Percentiles rank a stretch among this genome's conserved stretches.
These are phyloP conservation scores for Poeciliopsis retropinna DNA, from an alignment of 2,113 vertebrate genomes.

Conservation along the genomic window DNA sequence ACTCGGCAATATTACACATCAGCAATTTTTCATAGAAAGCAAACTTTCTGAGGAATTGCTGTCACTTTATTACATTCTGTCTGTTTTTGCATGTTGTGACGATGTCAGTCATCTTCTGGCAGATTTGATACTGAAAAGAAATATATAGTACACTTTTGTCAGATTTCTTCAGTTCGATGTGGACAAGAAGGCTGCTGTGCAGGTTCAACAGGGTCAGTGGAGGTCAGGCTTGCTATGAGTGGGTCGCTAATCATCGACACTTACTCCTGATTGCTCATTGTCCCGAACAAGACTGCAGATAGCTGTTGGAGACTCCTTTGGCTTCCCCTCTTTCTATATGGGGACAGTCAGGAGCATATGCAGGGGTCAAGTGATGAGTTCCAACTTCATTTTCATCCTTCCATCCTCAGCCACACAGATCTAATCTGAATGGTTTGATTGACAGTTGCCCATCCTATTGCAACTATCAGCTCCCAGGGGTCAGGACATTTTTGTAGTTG, in stretches of 20 bases:
- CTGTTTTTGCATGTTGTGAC: background rate
- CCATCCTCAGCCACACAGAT: conserved; percentile 14
- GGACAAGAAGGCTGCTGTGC: conserved; percentile 4
- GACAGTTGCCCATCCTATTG: background rate
- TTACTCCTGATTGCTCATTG: conserved; percentile 73
- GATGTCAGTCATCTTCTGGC: background rate
- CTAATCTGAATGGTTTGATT: conserved; percentile 34
- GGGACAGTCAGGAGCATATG: conserved; percentile 23
- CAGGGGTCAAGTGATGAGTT: conserved; percentile 65
- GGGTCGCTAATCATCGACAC: conserved; percentile 62
- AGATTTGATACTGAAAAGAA: background rate
- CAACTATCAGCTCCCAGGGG: conserved; percentile 6
- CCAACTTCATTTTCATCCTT: conserved; percentile 31
- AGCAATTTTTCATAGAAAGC: background rate
- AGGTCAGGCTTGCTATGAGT: conserved; percentile 43
- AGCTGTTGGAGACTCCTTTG: conserved; percentile 53
- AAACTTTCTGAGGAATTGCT: background rate
- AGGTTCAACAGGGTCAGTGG: conserved; percentile 24
- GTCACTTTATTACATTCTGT: background rate
- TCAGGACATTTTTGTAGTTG: conserved; percentile 16
- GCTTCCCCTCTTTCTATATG: conserved; percentile 25
- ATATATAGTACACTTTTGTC: background rate
- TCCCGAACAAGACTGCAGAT: conserved; percentile 48
- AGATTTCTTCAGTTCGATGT: background rate
- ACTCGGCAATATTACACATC: background rate